Base-by-base conservation (phyloP, 2,888 invertebrate genomes). In the Pyralis farinalis region DNA sequence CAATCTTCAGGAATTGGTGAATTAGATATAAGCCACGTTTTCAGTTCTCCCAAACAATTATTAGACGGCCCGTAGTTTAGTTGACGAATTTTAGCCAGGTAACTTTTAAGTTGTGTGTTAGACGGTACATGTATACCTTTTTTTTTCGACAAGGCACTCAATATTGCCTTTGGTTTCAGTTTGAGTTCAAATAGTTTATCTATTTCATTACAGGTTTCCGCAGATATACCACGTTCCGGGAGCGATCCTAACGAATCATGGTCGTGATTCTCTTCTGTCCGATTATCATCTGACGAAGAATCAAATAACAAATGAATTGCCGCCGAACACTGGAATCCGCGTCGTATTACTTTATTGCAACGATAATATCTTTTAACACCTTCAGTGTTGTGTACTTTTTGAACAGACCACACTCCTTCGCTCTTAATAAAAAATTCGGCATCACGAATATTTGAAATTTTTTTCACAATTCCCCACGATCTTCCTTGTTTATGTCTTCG, bases 31-130 rank as follows among this genome's bases (percentile, higher is more conserved):
- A 38, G 8, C 43, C 43, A 43, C 1, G 25, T 20, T 35, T 38
- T 30, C 7, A 43, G 33, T 21, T 43, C 36, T 21, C 29, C 36
- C 12, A 43, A 20, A 21, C 29, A 28, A 12, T 36, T 40, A 6
- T 35, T 33, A 7, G 34, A 20, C 10, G 11, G 22, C 3, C 27
- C 34, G 20, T n/a, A n/a, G n/a, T n/a, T n/a, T 25, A 5, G 7
- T 7, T 25, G 25, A 7, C 25, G 25, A 25, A 25, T 25, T 25
- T 8, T 2, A n/a, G 25, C 7, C 25, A 25, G 25, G 25, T 25
- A 25, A 25, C 7, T 44, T 44, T 9, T 28, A 9, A 9, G 12
- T 36, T n/a, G 28, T n/a, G 1, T 27, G 7, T 10, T 35, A 22
- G 1, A 27, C 35, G 22, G 22, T 35, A 7, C 8, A 7, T 10